A percentile compares a stretch with the other conserved stretches of the same genome.
These are phyloP conservation scores for Poeciliopsis paucimaculata DNA, from an alignment of 2,797 vertebrate species.

Conservation along the genomic window DNA sequence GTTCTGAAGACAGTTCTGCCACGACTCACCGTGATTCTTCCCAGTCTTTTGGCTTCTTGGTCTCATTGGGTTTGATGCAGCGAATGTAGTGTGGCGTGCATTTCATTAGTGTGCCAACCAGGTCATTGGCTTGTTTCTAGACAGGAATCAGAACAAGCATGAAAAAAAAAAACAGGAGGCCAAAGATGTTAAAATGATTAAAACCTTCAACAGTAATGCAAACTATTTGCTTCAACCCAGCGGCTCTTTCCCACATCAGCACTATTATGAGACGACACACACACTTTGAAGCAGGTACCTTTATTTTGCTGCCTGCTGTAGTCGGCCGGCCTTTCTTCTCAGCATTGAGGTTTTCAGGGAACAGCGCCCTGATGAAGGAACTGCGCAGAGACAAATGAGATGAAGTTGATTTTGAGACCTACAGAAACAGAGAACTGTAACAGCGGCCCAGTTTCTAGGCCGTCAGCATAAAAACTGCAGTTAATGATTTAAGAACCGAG, in stretches of 20 bases:
- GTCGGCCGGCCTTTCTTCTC: constrained; percentile 98
- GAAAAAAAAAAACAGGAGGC: neutral
- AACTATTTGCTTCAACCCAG: neutral
- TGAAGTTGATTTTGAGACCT: neutral
- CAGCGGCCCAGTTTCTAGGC: constrained; percentile 12
- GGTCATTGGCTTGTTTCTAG: constrained; percentile 98
- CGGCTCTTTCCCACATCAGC: constrained; percentile 12
- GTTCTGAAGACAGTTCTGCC: neutral
- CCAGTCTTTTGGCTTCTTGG: constrained; percentile 96
- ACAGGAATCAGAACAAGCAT: constrained; percentile 26
- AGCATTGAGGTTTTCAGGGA: constrained; percentile 93
- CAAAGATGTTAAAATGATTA: neutral
- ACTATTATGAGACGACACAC: constrained; percentile 16
- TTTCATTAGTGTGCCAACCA: constrained; percentile 97
- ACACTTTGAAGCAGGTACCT: constrained; percentile 80
- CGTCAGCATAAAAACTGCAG: constrained; percentile 38
- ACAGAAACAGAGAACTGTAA: constrained; percentile 13
- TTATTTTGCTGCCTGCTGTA: constrained; percentile 97
- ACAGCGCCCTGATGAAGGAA: constrained; percentile 93
- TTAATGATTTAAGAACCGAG: constrained; percentile 58
- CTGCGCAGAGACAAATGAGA: constrained; percentile 70
- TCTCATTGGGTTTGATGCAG: constrained; percentile 99
- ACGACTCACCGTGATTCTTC: constrained; percentile 92
- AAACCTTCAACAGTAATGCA: neutral
- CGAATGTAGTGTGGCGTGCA: constrained; percentile 99